Base-by-base conservation (phyloP, 2,888 invertebrate species). In the Oligia strigilis region DNA sequence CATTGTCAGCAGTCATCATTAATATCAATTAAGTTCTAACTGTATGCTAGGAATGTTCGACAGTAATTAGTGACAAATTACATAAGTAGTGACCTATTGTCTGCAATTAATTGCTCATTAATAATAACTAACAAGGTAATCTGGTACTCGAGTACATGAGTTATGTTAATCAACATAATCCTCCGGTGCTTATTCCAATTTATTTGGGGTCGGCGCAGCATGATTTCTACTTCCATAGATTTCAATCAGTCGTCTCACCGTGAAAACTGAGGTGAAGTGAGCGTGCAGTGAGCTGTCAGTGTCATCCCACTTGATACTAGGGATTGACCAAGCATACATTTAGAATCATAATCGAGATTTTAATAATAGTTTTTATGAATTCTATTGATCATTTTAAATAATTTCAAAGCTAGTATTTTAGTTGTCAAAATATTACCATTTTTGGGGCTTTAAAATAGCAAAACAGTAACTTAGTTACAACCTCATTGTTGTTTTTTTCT, bases 51-150 rank as follows among this genome's bases (percentile, higher is more conserved):
- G 11, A 55, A 72, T 72, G 66, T 46, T 72, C 23, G 43, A 72
- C 52, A 46, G 67, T 67, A 78, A 83, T 83, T 67, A 78, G 58
- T 66, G 17, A n/a, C 60, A 67, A 72, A 52, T 83, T 52, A 60
- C 60, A 13, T 64, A 46, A n/a, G 14, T 67, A 23, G 29, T 36
- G n/a, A 72, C 29, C 49, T 40, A 49, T 70, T 69, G 43, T 73
- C 43, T 43, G 17, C 29, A 77, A 83, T 77, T 72, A 66, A 67
- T 77, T 62, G 23, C 14, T 72, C 6, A 62, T 67, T 77, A 77
- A 58, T 72, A 49, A 29, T 40, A 58, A 81, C 49, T 49, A 40
- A 49, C n/a, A 55, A 43, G 4, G 19, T 64, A 55, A 80, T 46
- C 43, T 49, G 52, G 5, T 36, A 43, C 23, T 43, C 23, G 11